Evolutionary conservation across 2,888 invertebrate genomes (phyloP), one percentile per base, ranked within the genome.

Genomic region (Thyatira batis): DNA sequence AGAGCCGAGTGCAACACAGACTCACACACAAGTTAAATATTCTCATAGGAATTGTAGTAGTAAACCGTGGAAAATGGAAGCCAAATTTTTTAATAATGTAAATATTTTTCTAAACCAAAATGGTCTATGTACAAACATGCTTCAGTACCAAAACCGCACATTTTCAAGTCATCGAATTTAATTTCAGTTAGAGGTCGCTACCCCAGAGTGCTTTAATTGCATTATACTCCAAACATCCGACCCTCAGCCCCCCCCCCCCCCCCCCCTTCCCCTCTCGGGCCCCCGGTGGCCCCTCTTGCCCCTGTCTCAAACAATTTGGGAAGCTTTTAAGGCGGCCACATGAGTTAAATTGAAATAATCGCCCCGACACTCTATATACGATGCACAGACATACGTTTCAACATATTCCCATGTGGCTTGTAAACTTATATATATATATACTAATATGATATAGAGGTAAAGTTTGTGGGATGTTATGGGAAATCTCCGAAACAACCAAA

Each of bases 251-350:
- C 0, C 58, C 56, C 55, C 30, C 27, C 43, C 51, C 49, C 44
- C 25, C 44, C 50, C 48, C 48, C 44, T 51, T 50, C 52, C 17
- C 21, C 46, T 20, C 20, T 50, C 28, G 20, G 20, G 43, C 9
- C 62, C 53, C 61, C 50, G 59, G 1, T 17, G 27, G 1, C 6
- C n/a, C 30, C 49, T 21, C 33, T 56, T 52, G 50, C 58, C 46
- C 58, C 62, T 59, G 71, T 73, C 72, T 66, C 66, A 58, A 70
- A 70, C 71, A 73, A 74, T 73, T 74, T 73, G 63, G 62, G 69
- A 77, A 81, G 84, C 84, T 84, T 82, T 84, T 83, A 84, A 75
- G 75, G 74, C 60, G 65, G 66, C 71, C 74, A 64, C 78, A 72
- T 63, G 76, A 81, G 80, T 79, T 79, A 78, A 69, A 67, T 61